Evolutionary conservation across 2,888 invertebrate genomes (phyloP), one percentile per base, ranked within the genome.

Genomic region (Sussaba pulchella): DNA sequence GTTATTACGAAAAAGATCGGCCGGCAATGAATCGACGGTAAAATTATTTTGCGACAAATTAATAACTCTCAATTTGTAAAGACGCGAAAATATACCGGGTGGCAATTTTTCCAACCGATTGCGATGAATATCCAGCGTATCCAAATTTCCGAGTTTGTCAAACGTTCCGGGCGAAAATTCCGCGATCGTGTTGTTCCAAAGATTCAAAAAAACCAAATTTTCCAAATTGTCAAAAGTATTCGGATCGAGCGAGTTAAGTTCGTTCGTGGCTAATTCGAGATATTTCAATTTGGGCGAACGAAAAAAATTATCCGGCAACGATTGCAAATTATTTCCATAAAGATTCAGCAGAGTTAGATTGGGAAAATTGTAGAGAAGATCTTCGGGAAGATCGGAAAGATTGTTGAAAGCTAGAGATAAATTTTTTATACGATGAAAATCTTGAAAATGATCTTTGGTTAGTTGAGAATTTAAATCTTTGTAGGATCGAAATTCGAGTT

Each of bases 21-120:
- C 92, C 2, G 96, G 95, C 72, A 96, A 87, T n/a, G 93, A 91
- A 41, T 71, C 50, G 0, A 4, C 0, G 4, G 93, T 93, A 83
- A 96, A 95, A 84, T 94, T 94, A 88, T 96, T 96, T n/a, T 93
- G 93, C 88, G 94, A 95, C 81, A 97, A 92, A 88, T 95, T 95
- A 52, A 97, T 91, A 78, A 93, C 93, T 82, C 93, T 94, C 52
- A 97, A 92, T 88, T 95, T 95, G 36, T 91, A 92, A 71, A 96
- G 91, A 78, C 94, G 93, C 71, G 93, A 91, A 88, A 96, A 96
- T 63, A 95, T 93, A 84, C 94, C 94, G 6, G 93, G 89, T 0
- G 95, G 94, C 64, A 97, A 92, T 75, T 93, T 93, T 74, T 93
- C 93, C 83, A 97, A 93, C 64, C 93, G 93, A 90, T 96, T 97